Percentiles rank a stretch among this genome's conserved stretches.
These are phyloP conservation scores for Pseudococcus jackbeardsleyi DNA, from an alignment of 2,888 invertebrate species.

Conservation along the genomic window DNA sequence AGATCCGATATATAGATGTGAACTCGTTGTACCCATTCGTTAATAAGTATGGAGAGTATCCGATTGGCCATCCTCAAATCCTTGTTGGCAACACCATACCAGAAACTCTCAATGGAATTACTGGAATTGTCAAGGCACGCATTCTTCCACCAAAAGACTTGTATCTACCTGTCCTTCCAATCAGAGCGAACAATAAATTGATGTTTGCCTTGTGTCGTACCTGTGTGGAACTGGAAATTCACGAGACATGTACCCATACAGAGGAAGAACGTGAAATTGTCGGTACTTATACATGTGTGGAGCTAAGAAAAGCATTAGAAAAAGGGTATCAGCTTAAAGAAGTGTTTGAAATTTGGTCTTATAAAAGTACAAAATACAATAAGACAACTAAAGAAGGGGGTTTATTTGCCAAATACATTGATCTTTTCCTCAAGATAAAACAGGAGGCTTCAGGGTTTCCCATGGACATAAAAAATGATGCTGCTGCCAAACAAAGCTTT, in stretches of 20 bases:
- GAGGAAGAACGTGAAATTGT: not conserved
- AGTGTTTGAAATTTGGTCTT: constrained; percentile 34
- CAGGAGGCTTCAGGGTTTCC: constrained; percentile 8
- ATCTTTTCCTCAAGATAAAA: not conserved
- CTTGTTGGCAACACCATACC: no score
- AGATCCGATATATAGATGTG: no score
- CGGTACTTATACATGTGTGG: not conserved
- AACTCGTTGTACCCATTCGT: no score
- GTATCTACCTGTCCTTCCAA: no score
- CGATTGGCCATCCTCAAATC: no score
- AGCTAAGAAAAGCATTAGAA: not conserved
- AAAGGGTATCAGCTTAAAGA: not conserved
- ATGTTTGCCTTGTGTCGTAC: not conserved
- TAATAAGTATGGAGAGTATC: no score
- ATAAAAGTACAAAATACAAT: not conserved
- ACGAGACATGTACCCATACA: not conserved
- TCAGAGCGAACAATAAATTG: no score
- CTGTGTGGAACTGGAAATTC: not conserved
- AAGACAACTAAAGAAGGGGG: not conserved
- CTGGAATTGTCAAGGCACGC: no score
- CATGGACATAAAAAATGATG: not conserved
- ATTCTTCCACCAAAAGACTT: no score
- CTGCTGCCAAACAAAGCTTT: not conserved
- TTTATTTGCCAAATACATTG: not conserved
- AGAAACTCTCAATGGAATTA: no score